Evolutionary conservation across 2,888 invertebrate species (phyloP), one percentile per base, ranked within the genome.

Genomic region (Gibbula magus): DNA sequence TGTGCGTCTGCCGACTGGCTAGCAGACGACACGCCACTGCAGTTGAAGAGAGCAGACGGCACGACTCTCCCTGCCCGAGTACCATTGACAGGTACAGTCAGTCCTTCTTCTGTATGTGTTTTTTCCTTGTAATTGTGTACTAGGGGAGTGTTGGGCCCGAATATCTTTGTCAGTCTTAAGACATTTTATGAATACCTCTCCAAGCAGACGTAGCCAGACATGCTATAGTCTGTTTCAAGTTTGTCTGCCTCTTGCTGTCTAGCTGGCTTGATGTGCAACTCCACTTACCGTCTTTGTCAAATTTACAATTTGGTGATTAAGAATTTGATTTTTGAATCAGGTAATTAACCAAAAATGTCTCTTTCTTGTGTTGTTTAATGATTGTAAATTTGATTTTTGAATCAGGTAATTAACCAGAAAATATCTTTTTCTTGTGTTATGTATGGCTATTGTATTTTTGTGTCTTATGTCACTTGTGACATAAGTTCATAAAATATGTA

Each of bases 161-260:
- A 25, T 61, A 29, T 25, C 29, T 61, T 61, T 61, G 61, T 61
- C 61, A 61, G 61, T 18, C 29, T 61, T 61, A 29, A 61, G 61
- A 29, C 61, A 61, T 61, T 61, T 61, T 61, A 61, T 61, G 61
- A 61, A 61, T 61, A 29, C 61, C 29, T 61, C 61, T 29, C 61
- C 25, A 61, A 29, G 61, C 29, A 29, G 25, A 29, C 61, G n/a
- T 16, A 61, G 61, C 61, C 61, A 61, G 61, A 61, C 61, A 61
- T 61, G 29, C 29, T 61, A 61, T 61, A 61, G 25, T 29, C 61
- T 61, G 61, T 61, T 61, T 61, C 61, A 61, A 25, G 29, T 29
- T 61, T 61, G 5, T 61, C 61, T 16, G 5, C 1, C 45, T 45
- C 45, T 45, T 1, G 10, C 45, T 45, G 45, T 45, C 45, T 45